Evolutionary conservation across 2,888 invertebrate genomes (phyloP), one percentile per base, ranked within the genome.

Genomic region (Meghimatium bilineatum): DNA sequence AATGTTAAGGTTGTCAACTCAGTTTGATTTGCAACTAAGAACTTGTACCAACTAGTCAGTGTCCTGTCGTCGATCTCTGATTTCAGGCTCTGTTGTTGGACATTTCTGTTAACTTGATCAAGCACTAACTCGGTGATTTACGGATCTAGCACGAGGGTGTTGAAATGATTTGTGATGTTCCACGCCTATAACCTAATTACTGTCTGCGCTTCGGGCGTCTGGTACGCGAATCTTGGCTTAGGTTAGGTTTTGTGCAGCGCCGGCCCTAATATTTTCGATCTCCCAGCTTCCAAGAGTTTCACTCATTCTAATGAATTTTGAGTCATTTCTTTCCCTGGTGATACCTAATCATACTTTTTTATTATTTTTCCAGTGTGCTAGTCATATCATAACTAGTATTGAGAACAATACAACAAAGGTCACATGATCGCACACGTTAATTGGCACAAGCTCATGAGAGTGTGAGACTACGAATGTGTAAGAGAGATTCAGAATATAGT

Each of bases 131-230:
- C 52, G 74, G 32, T 52, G 74, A 74, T 74, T 74, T 74, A 74
- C 74, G 74, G 74, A 29, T 74, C 2, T 34, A 74, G 44, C 74
- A 74, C 74, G 74, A 5, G 17, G 74, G 74, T 74, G 74, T 14
- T 74, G 74, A 74, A 52, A 74, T 52, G 74, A 74, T 74, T 74
- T 74, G 74, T 52, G 74, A 74, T 74, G n/a, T 32, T 52, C 74
- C 74, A 74, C 74, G 74, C 74, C 74, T 74, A 29, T 74, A 74
- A 74, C 74, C 74, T 74, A 74, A 74, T 74, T 74, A 74, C 52
- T 44, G 52, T 26, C 74, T 34, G 20, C 32, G 74, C 74, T 74
- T 32, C 34, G 52, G 74, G 74, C 52, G 74, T 74, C 74, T 74
- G 74, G 74, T 74, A 74, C 74, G 74, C 74, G 2, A 74, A 32